Conservation (phyloP, 2,888 invertebrate genomes). For the Branchellion lobata region DNA sequence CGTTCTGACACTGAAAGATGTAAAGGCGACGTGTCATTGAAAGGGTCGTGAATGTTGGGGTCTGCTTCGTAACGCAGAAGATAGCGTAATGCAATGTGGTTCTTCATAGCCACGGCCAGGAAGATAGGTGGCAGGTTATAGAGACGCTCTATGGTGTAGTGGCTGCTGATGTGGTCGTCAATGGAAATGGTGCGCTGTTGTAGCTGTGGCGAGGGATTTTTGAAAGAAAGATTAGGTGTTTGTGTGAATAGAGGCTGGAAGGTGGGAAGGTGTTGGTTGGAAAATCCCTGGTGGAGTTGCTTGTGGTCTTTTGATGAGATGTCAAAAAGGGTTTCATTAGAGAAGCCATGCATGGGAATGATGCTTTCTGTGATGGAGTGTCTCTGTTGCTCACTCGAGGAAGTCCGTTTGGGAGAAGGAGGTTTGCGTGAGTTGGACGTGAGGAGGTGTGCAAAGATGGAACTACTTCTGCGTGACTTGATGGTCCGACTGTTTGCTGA, state of each 20-base stretch:
- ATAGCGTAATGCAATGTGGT: conserved; percentile 65
- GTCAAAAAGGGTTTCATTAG: not conserved
- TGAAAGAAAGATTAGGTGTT: not conserved
- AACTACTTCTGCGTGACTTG: conserved; percentile 32
- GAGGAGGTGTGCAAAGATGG: conserved; percentile 30
- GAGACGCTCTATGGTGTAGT: conserved; percentile 65
- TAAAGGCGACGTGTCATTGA: conserved; percentile 66
- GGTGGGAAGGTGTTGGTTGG: no score
- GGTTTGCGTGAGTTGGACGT: conserved; percentile 7
- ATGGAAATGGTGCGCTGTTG: not conserved
- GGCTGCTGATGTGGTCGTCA: conserved; percentile 55
- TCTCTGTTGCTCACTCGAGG: not conserved
- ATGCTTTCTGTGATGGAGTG: not conserved
- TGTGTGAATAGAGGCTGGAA: not conserved
- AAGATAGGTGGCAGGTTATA: conserved; percentile 68
- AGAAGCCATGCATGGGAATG: not conserved
- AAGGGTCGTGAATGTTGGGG: conserved; percentile 64
- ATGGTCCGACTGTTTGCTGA: not conserved
- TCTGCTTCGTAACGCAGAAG: conserved; percentile 67
- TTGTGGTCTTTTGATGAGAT: no score
- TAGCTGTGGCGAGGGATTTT: not conserved
- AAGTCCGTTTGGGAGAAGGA: not conserved
- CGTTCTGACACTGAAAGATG: conserved; percentile 67
- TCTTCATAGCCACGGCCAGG: conserved; percentile 66
- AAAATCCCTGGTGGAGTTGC: no score